phyloP scores from a whole-genome alignment of 2,797 vertebrate genomes.

The Arctocebus calabarensis region DNA sequence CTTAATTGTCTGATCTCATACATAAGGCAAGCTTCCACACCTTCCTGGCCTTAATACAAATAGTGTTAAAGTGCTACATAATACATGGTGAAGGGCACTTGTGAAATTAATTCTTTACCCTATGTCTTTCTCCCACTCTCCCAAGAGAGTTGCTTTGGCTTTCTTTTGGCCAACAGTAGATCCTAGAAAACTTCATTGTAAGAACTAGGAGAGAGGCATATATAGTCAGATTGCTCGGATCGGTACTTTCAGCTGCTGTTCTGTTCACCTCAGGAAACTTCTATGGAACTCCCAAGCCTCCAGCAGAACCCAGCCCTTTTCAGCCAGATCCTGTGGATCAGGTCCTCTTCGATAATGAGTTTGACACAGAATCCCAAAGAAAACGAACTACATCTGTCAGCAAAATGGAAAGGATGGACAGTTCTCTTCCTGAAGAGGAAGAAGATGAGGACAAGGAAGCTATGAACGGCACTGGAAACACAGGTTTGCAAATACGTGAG shows the following conservation, averaged over 20 bases:
- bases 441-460: slow-evolving; percentile 95
- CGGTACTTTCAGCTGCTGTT: neutral
- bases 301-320: slow-evolving; percentile 97
- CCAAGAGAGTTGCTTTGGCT: neutral
- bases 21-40: neutral
- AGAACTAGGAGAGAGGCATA: neutral
- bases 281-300: slow-evolving; percentile 98
- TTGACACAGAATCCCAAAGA: slow-evolving; percentile 95
- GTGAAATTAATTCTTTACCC: neutral
- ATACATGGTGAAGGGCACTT: neutral
- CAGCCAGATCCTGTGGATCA: slow-evolving; percentile 98
- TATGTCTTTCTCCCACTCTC: neutral
- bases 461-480: slow-evolving; percentile 90
- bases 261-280: slow-evolving; percentile 94
- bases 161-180: neutral
- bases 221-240: neutral
- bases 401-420: slow-evolving; percentile 98
- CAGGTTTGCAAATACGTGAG: slow-evolving; percentile 87
- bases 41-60: slow-evolving; percentile 40
- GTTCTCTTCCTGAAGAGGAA: slow-evolving; percentile 96
- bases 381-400: slow-evolving; percentile 98
- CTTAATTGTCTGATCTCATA: too few relatives aligned
- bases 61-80: slow-evolving; percentile 32
- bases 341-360: slow-evolving; percentile 98
- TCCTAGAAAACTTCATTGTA: neutral